Percentiles rank a stretch among this genome's conserved stretches.
Evolutionary conservation across 2,888 invertebrate genomes (phyloP).

Genomic region (Pachymerium ferrugineum): DNA sequence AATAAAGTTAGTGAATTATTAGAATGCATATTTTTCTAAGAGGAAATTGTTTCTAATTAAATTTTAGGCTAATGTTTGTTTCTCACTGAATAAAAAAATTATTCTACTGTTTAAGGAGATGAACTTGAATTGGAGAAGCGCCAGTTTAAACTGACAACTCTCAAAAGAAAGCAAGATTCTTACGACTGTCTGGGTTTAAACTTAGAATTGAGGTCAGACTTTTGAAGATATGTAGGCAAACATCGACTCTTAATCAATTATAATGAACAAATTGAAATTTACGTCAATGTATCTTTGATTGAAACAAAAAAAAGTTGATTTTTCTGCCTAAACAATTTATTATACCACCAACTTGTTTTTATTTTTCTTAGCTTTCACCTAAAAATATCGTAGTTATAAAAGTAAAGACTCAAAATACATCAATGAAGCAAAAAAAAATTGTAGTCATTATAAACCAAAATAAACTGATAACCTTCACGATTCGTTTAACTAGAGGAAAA

Average conservation of each 20-base stretch:
- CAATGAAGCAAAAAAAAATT: not conserved
- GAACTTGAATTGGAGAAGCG: slow-evolving; percentile 9
- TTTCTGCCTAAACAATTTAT: too few relatives aligned
- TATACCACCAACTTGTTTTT: too few relatives aligned
- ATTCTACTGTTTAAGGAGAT: not conserved
- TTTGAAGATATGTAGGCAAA: too few relatives aligned
- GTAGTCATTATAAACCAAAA: not conserved
- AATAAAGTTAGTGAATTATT: too few relatives aligned
- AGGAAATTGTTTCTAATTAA: too few relatives aligned
- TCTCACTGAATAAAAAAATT: not conserved
- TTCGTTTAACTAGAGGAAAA: not conserved
- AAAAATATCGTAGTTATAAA: slow-evolving; percentile 12
- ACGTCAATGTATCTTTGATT: too few relatives aligned
- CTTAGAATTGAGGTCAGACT: slow-evolving; percentile 5
- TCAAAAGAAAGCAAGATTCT: not conserved
- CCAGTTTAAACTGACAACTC: not conserved
- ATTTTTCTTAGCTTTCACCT: not conserved
- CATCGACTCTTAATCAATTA: not conserved
- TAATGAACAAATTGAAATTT: not conserved
- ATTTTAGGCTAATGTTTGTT: not conserved
- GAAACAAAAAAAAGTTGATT: too few relatives aligned
- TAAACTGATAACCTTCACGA: not conserved
- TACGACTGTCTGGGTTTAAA: slow-evolving; percentile 17
- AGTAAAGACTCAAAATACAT: not conserved
- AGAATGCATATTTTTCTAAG: too few relatives aligned